These are phyloP conservation scores for Antheraea assamensis DNA, from an alignment of 2,888 invertebrate genomes.

Conservation along the genomic window DNA sequence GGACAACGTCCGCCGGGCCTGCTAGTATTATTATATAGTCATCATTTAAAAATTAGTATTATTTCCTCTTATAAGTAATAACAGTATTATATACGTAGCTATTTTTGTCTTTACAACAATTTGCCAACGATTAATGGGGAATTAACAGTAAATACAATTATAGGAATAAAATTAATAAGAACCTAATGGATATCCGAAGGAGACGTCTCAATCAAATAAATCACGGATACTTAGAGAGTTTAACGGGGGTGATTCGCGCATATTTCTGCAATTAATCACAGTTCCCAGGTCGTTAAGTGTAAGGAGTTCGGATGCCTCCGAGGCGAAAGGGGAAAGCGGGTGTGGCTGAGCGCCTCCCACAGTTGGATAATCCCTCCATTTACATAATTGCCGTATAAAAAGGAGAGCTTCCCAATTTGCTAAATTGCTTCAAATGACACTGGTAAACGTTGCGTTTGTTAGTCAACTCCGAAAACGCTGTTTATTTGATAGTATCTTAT, in stretches of 20 bases:
- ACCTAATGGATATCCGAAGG: constrained; percentile 61
- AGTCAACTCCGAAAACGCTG: constrained; percentile 9
- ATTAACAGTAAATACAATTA: constrained; percentile 6
- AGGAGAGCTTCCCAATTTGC: constrained; percentile 81
- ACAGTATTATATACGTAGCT: background rate
- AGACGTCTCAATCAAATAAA: constrained; percentile 73
- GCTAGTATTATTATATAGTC: too few species aligned
- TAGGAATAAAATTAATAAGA: constrained; percentile 51
- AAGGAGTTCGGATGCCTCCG: constrained; percentile 60
- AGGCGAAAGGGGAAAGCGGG: constrained; percentile 72
- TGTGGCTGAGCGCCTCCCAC: constrained; percentile 75
- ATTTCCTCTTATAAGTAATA: background rate
- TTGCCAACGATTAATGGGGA: constrained; percentile 15
- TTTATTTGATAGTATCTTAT: background rate
- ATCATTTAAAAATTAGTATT: background rate
- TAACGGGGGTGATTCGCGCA: constrained; percentile 54
- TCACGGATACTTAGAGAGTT: constrained; percentile 56
- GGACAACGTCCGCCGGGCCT: too few species aligned
- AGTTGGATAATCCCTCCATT: constrained; percentile 80
- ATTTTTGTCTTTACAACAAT: constrained; percentile 4
- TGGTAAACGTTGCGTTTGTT: constrained; percentile 45
- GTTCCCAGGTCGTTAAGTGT: constrained; percentile 69
- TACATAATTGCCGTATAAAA: constrained; percentile 83
- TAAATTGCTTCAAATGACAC: constrained; percentile 79
- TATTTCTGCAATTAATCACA: constrained; percentile 74